Base-by-base conservation (phyloP, 2,113 vertebrate species). In the Illadopsis cleaveri region DNA sequence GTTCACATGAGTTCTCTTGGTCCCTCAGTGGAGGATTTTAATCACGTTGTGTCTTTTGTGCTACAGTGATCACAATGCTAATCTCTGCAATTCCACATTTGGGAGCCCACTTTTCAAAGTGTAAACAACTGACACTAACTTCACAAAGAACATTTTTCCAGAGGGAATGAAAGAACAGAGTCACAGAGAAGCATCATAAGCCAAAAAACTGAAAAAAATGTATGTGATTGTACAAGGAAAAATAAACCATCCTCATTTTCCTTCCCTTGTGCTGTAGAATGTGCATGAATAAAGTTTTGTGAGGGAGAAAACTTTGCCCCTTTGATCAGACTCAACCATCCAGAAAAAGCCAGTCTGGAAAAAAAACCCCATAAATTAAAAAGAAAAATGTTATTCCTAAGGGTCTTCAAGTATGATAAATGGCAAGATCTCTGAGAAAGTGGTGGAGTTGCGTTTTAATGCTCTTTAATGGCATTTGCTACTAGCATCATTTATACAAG, bases 71-170 rank as follows among this genome's bases (percentile, higher is more conserved):
- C 44, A 2, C 48, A 90, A 51, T 56, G 64, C 44, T 92, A 90
- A 90, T 95, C 82, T 90, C 82, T 88, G 9, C 86, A 89, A 95
- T 89, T 90, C 68, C 51, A 85, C 86, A 69, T 85, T 69, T 89
- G 82, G 86, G 89, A 95, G 17, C 22, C 11, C 16, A 73, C 38
- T 75, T 94, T 82, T 91, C 64, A 71, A 94, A 94, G 48, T 33
- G 37, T 68, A 93, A 96, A 94, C 71, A 91, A 75, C 28, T 38
- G 56, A 88, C 72, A 73, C 9, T 23, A 35, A 62, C 58, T 92
- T 90, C 57, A 53, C 47, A 78, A 84, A 70, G 75, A 92, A 88
- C 20, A 88, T 64, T 96, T 84, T 94, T 86, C 78, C 87, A 72
- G 31, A 66, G 56, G 68, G 71, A 94, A 86, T 24, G 27, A 13